Conservation (phyloP, 2,888 invertebrate genomes). For the Acanthopleura granulata region DNA sequence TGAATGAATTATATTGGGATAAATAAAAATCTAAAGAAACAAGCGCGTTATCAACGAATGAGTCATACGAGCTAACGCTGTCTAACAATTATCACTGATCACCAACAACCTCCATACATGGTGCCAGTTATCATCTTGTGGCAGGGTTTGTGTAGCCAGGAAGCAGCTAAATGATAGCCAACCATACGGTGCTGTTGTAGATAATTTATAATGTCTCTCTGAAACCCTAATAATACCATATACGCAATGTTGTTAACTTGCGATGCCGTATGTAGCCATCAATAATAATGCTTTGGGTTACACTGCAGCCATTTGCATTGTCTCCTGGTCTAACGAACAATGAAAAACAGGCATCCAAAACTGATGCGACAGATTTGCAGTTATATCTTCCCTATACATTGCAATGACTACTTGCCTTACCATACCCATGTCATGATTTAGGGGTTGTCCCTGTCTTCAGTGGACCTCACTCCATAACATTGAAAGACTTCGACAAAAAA, state of each 20-base stretch:
- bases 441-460: background rate
- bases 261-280: background rate
- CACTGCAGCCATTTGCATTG: slow-evolving; percentile 4
- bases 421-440: background rate
- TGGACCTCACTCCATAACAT: background rate
- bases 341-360: background rate
- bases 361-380: background rate
- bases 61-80: too few relatives aligned
- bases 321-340: background rate
- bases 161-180: background rate
- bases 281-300: background rate
- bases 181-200: background rate
- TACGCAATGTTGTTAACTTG: background rate
- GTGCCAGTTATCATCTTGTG: too few relatives aligned
- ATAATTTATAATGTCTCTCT: background rate
- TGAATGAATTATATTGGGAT: too few relatives aligned
- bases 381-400: background rate
- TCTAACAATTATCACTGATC: too few relatives aligned
- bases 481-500: background rate
- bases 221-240: background rate
- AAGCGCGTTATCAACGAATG: too few relatives aligned
- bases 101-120: too few relatives aligned
- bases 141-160: too few relatives aligned
- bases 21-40: too few relatives aligned
- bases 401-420: background rate